Base-by-base conservation (phyloP, 2,888 invertebrate genomes). In the Apamea monoglypha region DNA sequence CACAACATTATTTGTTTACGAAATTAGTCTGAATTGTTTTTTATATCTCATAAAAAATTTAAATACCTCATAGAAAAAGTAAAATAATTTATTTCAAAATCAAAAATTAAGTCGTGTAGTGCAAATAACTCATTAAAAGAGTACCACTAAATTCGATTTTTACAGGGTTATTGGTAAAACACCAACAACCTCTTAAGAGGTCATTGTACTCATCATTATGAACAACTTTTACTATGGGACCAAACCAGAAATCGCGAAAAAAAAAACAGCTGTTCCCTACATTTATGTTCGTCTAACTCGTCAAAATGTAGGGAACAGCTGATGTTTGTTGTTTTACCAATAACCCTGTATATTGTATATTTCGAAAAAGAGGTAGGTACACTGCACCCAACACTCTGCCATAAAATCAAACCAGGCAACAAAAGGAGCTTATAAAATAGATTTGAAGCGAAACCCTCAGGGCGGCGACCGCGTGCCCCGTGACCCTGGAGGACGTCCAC, bases 401-500 rank as follows among this genome's bases (percentile, higher is more conserved):
- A 87, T 74, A 80, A 40, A 50, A 29, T 53, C 76, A 63, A 82
- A n/a, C 74, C 88, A 74, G 25, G 29, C 40, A 66, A 72, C 64
- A 85, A 92, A 92, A 90, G 84, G 93, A 83, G 90, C 93, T 89
- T 87, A 91, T 92, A 91, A 94, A 91, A 89, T 89, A 95, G 91
- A 91, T 87, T 59, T 94, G 78, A 95, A 95, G 95, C 90, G 78
- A 91, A 75, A 92, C 86, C 76, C 80, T 87, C 93, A 97, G 97
- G 92, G 98, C 98, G 56, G 97, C 98, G 63, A 98, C 98, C 0
- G 98, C 98, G 10, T 98, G 98, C 92, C 97, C 97, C 91, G 95
- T 98, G 47, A 97, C 97, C 76, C 94, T 98, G 87, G 97, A 98
- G 79, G 97, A 98, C 88, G 98, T 98, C 75, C 91, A 96, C 80